phyloP scores from a whole-genome alignment of 2,113 vertebrate genomes.

The Phylloscopus whistleri region DNA sequence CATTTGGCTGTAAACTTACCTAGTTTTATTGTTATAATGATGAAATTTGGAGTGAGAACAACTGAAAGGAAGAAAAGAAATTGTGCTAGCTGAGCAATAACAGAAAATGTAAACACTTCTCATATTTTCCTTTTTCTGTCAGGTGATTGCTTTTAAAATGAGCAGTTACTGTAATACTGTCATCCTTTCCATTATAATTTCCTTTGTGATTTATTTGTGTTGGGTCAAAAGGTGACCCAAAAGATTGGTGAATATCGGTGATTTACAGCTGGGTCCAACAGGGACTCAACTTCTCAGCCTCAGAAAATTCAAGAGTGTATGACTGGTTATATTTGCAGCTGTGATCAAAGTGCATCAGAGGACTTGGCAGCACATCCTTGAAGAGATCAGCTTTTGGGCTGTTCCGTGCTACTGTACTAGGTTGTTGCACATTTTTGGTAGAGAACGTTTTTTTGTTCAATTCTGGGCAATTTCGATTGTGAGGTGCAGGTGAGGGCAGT shows the following conservation, averaged over 20 bases:
- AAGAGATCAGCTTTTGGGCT: background rate
- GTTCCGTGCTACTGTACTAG: background rate
- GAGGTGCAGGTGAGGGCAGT: background rate
- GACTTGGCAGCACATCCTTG: background rate
- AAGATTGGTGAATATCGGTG: background rate
- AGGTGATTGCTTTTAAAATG: background rate
- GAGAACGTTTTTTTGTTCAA: background rate
- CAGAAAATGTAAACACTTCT: conserved; percentile 9
- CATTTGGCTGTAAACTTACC: background rate
- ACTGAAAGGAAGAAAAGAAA: background rate
- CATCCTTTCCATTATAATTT: background rate
- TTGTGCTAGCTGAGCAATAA: background rate
- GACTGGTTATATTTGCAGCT: background rate
- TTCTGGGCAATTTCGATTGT: background rate
- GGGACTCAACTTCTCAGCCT: background rate
- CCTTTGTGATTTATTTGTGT: background rate
- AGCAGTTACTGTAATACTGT: background rate
- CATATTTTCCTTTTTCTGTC: background rate
- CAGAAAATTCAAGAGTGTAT: background rate
- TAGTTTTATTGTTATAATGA: background rate
- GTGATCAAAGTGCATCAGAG: background rate
- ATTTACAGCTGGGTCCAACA: background rate
- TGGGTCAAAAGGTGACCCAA: background rate
- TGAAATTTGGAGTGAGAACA: background rate
- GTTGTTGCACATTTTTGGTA: background rate